Base-by-base conservation (phyloP, 2,113 vertebrate genomes). In the Crotophaga sulcirostris region DNA sequence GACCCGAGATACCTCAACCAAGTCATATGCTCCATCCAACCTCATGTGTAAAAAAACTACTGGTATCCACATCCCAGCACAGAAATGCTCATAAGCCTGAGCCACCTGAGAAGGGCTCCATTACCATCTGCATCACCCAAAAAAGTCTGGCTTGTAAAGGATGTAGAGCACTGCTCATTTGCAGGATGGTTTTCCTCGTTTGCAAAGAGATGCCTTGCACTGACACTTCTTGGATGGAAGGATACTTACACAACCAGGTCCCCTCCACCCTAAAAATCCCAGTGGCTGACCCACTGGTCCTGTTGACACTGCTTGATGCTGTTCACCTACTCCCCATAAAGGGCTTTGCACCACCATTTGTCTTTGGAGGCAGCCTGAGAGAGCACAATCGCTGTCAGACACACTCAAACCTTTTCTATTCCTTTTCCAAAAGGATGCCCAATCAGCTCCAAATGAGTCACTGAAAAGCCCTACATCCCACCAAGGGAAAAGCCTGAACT, bases 381-480 rank as follows among this genome's bases (percentile, higher is more conserved):
- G 68, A 84, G 81, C 36, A 75, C 55, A 84, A 1, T 36, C 3
- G 0, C 70, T 21, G 40, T 15, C 88, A 93, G 69, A 55, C 83
- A 74, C 42, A 5, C 67, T 60, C 93, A 68, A 58, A 40, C 63
- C 63, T 85, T 49, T 87, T 69, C 81, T n/a, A 7, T 31, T 58
- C 85, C 90, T 60, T 58, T 55, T 91, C 91, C 89, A 73, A 83
- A 89, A 90, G 56, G 47, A 79, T 2, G 40, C n/a, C 79, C 20
- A 77, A 74, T 31, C 75, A 49, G 69, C 89, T 94, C 77, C 82
- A 87, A 58, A 29, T 20, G 18, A 83, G 63, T 34, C 73, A 59
- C 88, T 63, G 72, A 59, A 95, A 85, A 95, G 84, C 92, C 66
- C 59, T n/a, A 15, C 70, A 89, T 28, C 58, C 87, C 91, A 70